phyloP scores from a whole-genome alignment of 2,888 invertebrate genomes.

The Halictus ligatus region DNA sequence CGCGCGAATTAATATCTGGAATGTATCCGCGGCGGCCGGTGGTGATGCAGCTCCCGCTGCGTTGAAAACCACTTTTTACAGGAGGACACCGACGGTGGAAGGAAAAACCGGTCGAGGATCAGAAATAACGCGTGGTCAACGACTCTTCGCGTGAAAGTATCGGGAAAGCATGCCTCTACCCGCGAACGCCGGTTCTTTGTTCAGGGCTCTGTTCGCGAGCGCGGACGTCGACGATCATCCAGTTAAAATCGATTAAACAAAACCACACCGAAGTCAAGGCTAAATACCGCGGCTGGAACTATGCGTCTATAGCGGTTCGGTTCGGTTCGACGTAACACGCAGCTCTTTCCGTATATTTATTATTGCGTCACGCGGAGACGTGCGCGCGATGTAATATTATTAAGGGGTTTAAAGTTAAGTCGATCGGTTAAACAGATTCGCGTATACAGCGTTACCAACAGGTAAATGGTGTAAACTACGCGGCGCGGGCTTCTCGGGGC shows the following conservation, averaged over 20 bases:
- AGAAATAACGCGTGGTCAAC: slow-evolving; percentile 57
- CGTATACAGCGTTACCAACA: slow-evolving; percentile 5
- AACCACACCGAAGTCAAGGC: slow-evolving; percentile 15
- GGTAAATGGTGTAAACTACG: not conserved
- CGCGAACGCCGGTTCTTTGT: slow-evolving; percentile 16
- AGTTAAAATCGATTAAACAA: slow-evolving; percentile 26
- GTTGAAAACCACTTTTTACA: slow-evolving; percentile 41
- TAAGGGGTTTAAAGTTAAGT: not conserved
- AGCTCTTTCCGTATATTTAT: not conserved
- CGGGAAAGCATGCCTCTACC: slow-evolving; percentile 44
- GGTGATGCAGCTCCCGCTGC: not conserved
- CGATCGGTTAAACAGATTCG: not conserved
- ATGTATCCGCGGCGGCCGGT: not conserved
- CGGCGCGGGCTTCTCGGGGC: not conserved
- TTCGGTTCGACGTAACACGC: not conserved
- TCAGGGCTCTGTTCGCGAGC: slow-evolving; percentile 9
- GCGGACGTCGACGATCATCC: slow-evolving; percentile 15
- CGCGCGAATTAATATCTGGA: not conserved
- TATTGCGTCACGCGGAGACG: not conserved
- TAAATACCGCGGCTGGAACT: not conserved
- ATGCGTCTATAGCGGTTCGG: not conserved
- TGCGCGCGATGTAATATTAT: not conserved
- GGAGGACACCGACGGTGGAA: slow-evolving; percentile 37
- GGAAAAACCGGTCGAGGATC: slow-evolving; percentile 66
- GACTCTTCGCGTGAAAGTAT: slow-evolving; percentile 58